These are phyloP conservation scores for Anthopleura xanthogrammica DNA, from an alignment of 92 coral and sea anemone genomes.

Conservation along the genomic window DNA sequence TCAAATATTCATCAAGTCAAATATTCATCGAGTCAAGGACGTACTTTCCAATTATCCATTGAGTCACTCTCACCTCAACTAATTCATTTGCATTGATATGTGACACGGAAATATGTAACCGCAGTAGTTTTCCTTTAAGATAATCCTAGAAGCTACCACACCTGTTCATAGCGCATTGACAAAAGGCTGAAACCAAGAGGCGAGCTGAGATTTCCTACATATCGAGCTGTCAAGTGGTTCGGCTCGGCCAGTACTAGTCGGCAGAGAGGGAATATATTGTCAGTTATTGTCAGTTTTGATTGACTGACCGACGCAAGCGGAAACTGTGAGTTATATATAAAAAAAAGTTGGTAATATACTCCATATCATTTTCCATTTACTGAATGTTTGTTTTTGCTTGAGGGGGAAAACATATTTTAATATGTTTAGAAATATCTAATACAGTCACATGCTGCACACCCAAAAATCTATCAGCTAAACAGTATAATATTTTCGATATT, in stretches of 20 bases:
- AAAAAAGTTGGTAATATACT: no score
- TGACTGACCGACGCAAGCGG: neutral
- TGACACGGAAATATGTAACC: conserved; percentile 20
- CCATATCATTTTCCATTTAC: no score
- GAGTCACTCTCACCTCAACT: conserved; percentile 9
- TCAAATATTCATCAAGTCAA: no score
- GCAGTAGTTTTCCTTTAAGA: neutral
- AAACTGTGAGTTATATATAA: no score
- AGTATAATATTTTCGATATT: no score
- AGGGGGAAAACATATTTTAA: no score
- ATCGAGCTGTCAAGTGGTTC: neutral
- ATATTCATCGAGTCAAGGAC: neutral
- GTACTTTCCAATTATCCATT: conserved; percentile 6
- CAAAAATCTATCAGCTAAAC: no score
- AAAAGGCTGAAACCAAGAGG: neutral
- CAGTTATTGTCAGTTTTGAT: neutral
- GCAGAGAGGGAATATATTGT: neutral
- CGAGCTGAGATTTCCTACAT: neutral
- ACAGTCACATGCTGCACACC: no score
- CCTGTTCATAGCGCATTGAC: neutral
- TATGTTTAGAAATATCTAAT: no score
- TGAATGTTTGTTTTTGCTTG: no score
- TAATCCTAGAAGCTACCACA: neutral
- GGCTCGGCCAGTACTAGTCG: neutral
- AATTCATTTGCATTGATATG: conserved; percentile 22